Base-by-base conservation (phyloP, 2,113 vertebrate species). In the Dromaius novaehollandiae region DNA sequence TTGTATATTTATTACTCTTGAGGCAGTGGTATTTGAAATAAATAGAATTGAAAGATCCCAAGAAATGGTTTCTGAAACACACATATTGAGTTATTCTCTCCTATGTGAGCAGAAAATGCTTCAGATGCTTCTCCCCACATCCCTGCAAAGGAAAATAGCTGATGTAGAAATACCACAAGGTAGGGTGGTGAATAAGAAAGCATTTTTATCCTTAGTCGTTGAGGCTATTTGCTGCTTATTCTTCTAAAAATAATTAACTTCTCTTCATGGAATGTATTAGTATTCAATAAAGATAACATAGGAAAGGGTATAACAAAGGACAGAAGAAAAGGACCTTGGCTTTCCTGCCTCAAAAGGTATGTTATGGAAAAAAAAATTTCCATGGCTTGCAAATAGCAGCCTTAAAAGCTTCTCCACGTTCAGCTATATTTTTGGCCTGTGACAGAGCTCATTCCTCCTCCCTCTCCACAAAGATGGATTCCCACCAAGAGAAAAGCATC, bases 1-100 rank as follows among this genome's bases (percentile, higher is more conserved):
- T 95, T 97, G 83, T 96, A 90, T 96, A 97, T 96, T 97, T 98
- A 98, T 98, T 97, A 94, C 95, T 96, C 97, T 93, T 11, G 86
- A 95, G 96, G 94, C 94, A 96, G 81, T 90, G 65, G 82, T 97
- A 97, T 97, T 97, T 97, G 97, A 98, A 98, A 97, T 97, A 98
- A 97, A 95, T 95, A 83, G 93, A 98, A 97, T 82, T 95, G 96
- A 97, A 98, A 97, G 95, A 95, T 93, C 92, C 94, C 91, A 95
- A 97, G 89, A 98, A 98, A 97, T 93, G 94, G 94, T 96, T 98
- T 97, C 89, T 96, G 80, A 97, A 97, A 97, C 92, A 92, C 76
- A 91, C 77, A 94, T 97, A 95, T 96, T 91, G 88, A 95, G 76
- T 96, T 97, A 94, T 85, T 97, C 70, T 89, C 64, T 96, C 87